These are phyloP conservation scores for Clitarchus hookeri DNA, from an alignment of 2,888 invertebrate species.

Conservation along the genomic window DNA sequence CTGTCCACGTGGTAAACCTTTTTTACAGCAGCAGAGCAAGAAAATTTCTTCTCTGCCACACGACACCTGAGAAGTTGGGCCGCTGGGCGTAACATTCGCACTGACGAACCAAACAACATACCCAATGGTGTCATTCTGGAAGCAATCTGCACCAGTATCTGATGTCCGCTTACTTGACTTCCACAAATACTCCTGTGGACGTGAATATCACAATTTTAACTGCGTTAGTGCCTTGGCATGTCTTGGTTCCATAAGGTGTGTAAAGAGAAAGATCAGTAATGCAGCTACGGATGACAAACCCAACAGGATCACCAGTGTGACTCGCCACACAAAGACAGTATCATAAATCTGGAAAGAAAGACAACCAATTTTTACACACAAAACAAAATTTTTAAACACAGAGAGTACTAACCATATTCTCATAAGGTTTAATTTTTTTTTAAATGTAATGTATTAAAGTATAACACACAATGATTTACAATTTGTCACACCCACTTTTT, in stretches of 20 bases:
- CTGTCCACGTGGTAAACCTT: constrained; percentile 51
- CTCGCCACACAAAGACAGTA: constrained; percentile 59
- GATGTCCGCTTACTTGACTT: background rate
- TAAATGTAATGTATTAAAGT: too few relatives aligned
- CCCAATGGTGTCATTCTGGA: background rate
- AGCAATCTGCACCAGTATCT: background rate
- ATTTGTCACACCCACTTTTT: too few relatives aligned
- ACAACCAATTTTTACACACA: constrained; percentile 32
- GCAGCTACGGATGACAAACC: constrained; percentile 56
- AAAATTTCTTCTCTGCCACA: constrained; percentile 22
- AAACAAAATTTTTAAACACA: constrained; percentile 47
- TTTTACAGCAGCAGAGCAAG: constrained; percentile 11
- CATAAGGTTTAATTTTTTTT: too few relatives aligned
- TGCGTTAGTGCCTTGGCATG: constrained; percentile 55
- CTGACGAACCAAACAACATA: background rate
- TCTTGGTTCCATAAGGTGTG: constrained; percentile 57
- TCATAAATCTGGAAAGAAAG: constrained; percentile 59
- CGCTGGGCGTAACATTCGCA: background rate
- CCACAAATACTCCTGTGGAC: background rate
- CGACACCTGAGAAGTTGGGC: background rate
- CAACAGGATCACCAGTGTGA: constrained; percentile 55
- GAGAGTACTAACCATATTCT: too few relatives aligned
- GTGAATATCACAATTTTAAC: constrained; percentile 47
- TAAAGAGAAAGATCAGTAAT: constrained; percentile 56
- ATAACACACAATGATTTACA: too few relatives aligned